Conservation (phyloP, 2,113 vertebrate genomes). For the Petroica traversi region DNA sequence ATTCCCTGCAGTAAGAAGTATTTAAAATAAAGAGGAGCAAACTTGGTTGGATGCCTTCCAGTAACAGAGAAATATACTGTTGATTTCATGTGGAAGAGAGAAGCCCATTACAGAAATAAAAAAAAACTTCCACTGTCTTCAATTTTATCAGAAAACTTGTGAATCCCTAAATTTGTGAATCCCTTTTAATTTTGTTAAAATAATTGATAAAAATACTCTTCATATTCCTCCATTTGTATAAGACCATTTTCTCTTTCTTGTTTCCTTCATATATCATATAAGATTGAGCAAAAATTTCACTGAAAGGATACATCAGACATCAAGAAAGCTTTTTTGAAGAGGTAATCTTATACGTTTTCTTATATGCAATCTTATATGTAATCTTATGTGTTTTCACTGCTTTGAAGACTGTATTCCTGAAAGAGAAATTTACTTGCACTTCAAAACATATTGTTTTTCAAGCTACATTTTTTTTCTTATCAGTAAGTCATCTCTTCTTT, state of each 20-base stretch:
- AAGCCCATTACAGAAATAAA: neutral
- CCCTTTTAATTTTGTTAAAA: neutral
- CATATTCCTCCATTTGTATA: neutral
- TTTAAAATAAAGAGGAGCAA: neutral
- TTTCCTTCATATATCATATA: neutral
- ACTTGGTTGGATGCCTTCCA: neutral
- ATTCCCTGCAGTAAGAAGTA: neutral
- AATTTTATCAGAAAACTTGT: neutral
- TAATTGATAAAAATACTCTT: neutral
- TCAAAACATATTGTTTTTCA: neutral
- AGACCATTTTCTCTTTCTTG: neutral
- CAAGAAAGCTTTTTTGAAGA: neutral
- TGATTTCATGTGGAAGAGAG: neutral
- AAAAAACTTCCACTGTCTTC: neutral
- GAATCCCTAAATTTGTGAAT: neutral
- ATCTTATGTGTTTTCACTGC: neutral
- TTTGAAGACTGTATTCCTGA: neutral
- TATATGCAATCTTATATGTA: too few species aligned
- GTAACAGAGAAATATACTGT: neutral
- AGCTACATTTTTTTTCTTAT: neutral
- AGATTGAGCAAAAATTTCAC: neutral
- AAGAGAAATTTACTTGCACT: neutral
- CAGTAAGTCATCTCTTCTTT: neutral
- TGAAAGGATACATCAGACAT: neutral
- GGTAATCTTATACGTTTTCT: neutral